Conservation (phyloP, 30 jellyfish, hydroid and myxozoan species). For the Rhopilema esculentum region DNA sequence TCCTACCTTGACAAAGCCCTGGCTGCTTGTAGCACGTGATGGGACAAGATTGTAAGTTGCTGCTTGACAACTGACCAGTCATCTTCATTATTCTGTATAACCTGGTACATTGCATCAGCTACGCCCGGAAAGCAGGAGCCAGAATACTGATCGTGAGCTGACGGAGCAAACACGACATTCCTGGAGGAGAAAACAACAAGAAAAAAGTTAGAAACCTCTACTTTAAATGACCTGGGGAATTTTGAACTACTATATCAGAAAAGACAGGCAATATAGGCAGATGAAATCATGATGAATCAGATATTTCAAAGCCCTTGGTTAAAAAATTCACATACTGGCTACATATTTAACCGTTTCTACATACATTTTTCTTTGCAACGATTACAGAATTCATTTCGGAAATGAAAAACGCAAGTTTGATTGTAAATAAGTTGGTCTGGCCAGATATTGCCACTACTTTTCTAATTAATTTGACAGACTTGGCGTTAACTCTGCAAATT, state of each 20-base stretch:
- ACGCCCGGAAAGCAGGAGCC: constrained; percentile 84
- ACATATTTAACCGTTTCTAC: too few species aligned
- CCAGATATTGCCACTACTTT: too few species aligned
- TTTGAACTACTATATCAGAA: neutral
- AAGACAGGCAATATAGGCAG: neutral
- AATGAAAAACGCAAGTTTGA: too few species aligned
- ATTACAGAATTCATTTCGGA: too few species aligned
- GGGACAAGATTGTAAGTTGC: constrained; percentile 42
- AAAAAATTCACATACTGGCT: too few species aligned
- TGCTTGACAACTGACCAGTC: constrained; percentile 66
- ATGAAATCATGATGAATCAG: too few species aligned
- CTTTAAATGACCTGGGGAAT: too few species aligned
- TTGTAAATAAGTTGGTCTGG: too few species aligned
- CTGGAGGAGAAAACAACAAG: constrained; percentile 31
- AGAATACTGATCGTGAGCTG: constrained; percentile 64
- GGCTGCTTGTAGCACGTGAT: constrained; percentile 66
- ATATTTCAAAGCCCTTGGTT: too few species aligned
- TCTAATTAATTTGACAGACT: too few species aligned
- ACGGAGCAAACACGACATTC: constrained; percentile 71
- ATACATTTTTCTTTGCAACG: too few species aligned
- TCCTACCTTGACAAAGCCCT: constrained; percentile 7
- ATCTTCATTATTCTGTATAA: constrained; percentile 7
- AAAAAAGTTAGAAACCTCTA: neutral
- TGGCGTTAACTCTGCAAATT: too few species aligned
- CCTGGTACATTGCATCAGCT: constrained; percentile 45